Conservation (phyloP, 2,888 invertebrate species). For the Clanis bilineata region DNA sequence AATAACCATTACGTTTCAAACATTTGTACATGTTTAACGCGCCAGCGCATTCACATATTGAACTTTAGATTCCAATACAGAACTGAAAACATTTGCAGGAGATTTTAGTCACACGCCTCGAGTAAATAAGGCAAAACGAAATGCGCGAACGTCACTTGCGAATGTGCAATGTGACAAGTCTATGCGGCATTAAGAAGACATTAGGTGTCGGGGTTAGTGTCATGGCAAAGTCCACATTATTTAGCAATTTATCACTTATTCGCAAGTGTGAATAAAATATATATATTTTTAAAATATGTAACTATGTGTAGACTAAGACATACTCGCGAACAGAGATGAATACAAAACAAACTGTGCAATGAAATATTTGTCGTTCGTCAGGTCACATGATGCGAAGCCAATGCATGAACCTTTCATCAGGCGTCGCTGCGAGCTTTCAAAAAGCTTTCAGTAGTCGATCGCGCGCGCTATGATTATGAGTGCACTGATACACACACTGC, state of each 20-base stretch:
- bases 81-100: slow-evolving; percentile 36
- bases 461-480: slow-evolving; percentile 65
- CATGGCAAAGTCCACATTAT: slow-evolving; percentile 66
- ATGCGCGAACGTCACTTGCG: slow-evolving; percentile 55
- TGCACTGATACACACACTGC: slow-evolving; percentile 56
- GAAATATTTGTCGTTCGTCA: slow-evolving; percentile 14
- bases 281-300: slow-evolving; percentile 22
- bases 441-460: slow-evolving; percentile 77
- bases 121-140: slow-evolving; percentile 44
- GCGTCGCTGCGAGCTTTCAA: slow-evolving; percentile 72
- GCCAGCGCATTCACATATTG: slow-evolving; percentile 27
- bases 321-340: neutral
- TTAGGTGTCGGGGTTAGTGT: slow-evolving; percentile 61
- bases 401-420: slow-evolving; percentile 71
- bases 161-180: slow-evolving; percentile 76
- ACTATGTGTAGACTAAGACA: slow-evolving; percentile 25
- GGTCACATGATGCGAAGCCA: slow-evolving; percentile 55
- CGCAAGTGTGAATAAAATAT: slow-evolving; percentile 48
- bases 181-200: slow-evolving; percentile 78
- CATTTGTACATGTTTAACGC: slow-evolving; percentile 37
- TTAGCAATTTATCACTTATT: slow-evolving; percentile 68
- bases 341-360: slow-evolving; percentile 1
- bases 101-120: slow-evolving; percentile 27
- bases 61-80: slow-evolving; percentile 28
- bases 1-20: slow-evolving; percentile 39